These are phyloP conservation scores for Trochalopteron elliotii DNA, from an alignment of 2,113 vertebrate genomes.

Conservation along the genomic window DNA sequence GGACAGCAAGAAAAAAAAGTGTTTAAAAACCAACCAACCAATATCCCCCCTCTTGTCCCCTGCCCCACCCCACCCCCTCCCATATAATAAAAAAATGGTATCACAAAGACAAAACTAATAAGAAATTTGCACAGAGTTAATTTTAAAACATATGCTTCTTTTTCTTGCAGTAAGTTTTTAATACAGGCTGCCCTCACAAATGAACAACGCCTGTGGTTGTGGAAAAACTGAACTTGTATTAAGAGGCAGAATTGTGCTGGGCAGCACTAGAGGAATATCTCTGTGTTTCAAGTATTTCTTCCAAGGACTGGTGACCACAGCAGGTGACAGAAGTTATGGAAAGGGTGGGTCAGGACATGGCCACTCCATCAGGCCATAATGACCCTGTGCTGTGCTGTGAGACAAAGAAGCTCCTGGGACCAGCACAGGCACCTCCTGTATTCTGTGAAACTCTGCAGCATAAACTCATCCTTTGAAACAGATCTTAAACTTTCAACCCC, in stretches of 20 bases:
- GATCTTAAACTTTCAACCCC: neutral
- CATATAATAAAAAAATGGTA: neutral
- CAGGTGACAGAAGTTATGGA: neutral
- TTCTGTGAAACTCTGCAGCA: neutral
- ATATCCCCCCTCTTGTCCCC: accelerated
- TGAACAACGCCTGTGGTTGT: neutral
- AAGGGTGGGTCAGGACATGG: neutral
- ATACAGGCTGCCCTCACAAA: neutral
- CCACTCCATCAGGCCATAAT: neutral
- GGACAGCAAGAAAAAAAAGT: neutral
- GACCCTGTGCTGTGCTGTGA: neutral
- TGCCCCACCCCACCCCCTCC: too few species aligned
- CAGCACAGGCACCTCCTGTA: accelerated
- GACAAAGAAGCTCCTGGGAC: accelerated
- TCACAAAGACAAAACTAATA: neutral
- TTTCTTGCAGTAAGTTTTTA: neutral
- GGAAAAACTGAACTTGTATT: neutral
- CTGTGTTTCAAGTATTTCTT: neutral
- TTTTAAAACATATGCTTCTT: neutral
- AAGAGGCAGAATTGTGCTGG: neutral
- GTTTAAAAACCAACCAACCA: neutral
- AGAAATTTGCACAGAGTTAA: neutral
- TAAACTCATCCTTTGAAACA: neutral
- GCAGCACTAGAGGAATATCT: neutral
- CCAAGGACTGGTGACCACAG: neutral